Evolutionary conservation across 1,140 invertebrate species (phyloP).

Genomic region (Carcinoscorpius rotundicauda): DNA sequence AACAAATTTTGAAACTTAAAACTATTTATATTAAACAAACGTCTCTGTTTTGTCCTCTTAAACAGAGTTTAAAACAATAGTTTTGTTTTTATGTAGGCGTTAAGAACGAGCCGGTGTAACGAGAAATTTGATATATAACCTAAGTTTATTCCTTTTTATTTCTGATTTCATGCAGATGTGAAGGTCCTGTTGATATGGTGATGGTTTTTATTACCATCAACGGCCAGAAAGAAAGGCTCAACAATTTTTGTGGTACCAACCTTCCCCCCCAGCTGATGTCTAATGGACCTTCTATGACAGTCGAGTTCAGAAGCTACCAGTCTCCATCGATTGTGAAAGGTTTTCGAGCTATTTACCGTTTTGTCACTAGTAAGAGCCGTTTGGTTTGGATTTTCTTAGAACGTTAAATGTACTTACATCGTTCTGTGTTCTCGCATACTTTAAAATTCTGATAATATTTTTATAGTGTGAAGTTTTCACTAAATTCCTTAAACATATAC

Average conservation of each 20-base stretch:
- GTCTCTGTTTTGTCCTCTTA: too few species aligned
- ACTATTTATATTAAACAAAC: too few species aligned
- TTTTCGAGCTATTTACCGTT: slow-evolving; percentile 73
- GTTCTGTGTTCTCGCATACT: too few species aligned
- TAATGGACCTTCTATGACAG: slow-evolving; percentile 60
- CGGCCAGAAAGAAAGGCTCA: slow-evolving; percentile 62
- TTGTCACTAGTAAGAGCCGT: slow-evolving; percentile 66
- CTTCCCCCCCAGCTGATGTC: slow-evolving; percentile 77
- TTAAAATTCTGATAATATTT: too few species aligned
- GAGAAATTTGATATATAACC: slow-evolving; percentile 4
- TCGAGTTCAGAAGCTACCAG: slow-evolving; percentile 61
- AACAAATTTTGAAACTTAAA: too few species aligned
- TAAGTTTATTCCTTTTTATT: slow-evolving; percentile 8
- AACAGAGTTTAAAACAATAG: too few species aligned
- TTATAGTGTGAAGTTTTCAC: too few species aligned
- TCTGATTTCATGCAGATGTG: slow-evolving; percentile 49
- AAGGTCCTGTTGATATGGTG: slow-evolving; percentile 52
- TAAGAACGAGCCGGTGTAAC: neutral
- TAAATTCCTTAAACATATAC: too few species aligned
- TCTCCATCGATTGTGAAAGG: slow-evolving; percentile 56
- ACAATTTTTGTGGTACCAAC: slow-evolving; percentile 64
- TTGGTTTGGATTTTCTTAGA: too few species aligned
- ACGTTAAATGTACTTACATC: too few species aligned
- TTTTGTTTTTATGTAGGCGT: slow-evolving; percentile 3
- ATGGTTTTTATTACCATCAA: slow-evolving; percentile 63